These are phyloP conservation scores for Lacerta viridis DNA, from an alignment of 2,797 vertebrate species.

Conservation along the genomic window DNA sequence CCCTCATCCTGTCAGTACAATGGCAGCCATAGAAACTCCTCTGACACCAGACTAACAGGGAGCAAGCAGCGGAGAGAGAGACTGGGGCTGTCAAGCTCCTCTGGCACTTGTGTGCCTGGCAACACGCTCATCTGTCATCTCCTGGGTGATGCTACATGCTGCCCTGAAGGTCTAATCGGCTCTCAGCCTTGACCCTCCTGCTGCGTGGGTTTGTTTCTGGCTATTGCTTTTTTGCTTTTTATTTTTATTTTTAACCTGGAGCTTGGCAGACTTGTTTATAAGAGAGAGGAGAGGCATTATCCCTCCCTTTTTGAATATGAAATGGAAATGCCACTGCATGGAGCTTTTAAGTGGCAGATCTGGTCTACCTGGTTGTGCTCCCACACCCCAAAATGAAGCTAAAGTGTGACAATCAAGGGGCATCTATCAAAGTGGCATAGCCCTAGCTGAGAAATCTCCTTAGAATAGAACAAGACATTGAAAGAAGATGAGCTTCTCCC, in stretches of 20 bases:
- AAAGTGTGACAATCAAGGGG: neutral
- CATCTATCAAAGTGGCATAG: neutral
- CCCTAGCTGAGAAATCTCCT: neutral
- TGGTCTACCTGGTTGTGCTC: neutral
- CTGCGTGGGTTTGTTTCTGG: neutral
- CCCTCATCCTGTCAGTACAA: constrained; percentile 12
- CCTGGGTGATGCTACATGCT: neutral
- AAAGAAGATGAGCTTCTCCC: neutral
- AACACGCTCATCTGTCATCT: neutral
- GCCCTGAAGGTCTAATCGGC: constrained; percentile 27
- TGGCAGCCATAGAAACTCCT: constrained; percentile 47
- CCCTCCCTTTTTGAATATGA: neutral
- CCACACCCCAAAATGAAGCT: neutral
- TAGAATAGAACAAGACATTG: neutral
- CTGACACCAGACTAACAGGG: neutral
- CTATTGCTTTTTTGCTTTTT: neutral
- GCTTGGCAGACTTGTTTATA: neutral
- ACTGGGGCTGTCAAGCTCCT: neutral
- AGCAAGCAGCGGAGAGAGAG: neutral
- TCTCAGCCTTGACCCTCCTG: constrained; percentile 33
- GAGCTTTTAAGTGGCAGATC: neutral
- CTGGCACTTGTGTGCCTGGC: fast-evolving
- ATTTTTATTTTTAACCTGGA: neutral
- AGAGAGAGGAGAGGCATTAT: neutral
- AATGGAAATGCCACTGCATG: neutral